phyloP scores from a whole-genome alignment of 2,113 vertebrate species.

The Urocolius indicus region DNA sequence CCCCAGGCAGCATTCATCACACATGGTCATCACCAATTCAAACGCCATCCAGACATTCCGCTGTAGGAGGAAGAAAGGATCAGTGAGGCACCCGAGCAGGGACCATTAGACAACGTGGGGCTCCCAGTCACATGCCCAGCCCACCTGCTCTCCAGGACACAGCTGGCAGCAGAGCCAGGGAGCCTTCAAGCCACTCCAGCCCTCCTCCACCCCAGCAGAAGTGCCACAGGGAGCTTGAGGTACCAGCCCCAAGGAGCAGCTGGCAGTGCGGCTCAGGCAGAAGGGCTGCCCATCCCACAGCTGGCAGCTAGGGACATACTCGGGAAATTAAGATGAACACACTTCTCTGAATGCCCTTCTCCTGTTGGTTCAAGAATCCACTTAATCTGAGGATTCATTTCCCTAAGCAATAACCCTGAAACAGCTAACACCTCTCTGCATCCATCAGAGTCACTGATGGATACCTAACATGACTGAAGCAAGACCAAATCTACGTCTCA shows the following conservation, averaged over 20 bases:
- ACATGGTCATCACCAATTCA: background rate
- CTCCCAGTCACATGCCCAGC: background rate
- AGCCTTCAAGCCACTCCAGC: background rate
- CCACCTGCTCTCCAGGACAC: background rate
- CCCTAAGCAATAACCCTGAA: background rate
- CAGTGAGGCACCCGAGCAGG: background rate
- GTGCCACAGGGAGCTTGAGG: background rate
- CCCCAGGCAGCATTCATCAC: background rate
- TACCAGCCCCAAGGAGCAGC: background rate
- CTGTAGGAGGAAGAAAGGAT: rapidly evolving
- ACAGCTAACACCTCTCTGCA: background rate
- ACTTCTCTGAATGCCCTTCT: background rate
- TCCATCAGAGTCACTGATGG: background rate
- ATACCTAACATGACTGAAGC: background rate
- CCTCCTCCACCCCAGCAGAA: background rate
- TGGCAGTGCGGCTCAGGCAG: background rate
- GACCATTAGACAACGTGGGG: rapidly evolving
- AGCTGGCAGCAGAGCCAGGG: background rate
- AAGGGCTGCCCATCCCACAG: background rate
- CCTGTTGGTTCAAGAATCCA: background rate
- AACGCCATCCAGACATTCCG: background rate
- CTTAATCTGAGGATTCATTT: background rate
- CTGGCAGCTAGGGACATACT: background rate
- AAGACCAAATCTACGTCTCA: background rate
- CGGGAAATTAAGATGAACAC: background rate